phyloP scores from a whole-genome alignment of 2,888 invertebrate genomes.

The Drosophila macrospina region DNA sequence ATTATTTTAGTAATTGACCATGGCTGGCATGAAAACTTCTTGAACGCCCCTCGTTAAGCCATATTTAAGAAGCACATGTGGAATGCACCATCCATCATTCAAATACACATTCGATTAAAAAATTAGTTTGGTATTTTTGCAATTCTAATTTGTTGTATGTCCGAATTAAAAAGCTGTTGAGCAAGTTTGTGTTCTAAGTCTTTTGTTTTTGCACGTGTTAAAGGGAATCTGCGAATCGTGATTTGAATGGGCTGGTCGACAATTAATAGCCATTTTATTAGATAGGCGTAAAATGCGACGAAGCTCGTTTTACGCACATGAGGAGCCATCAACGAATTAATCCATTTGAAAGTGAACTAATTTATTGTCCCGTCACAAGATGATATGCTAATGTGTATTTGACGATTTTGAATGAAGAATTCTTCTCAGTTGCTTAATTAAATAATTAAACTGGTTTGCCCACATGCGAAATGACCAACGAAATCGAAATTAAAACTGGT shows the following conservation, averaged over 20 bases:
- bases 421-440: conserved; percentile 57
- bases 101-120: conserved; percentile 17
- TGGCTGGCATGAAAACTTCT: not conserved
- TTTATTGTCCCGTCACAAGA: conserved; percentile 61
- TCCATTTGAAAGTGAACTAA: conserved; percentile 25
- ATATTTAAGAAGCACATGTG: not conserved
- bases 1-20: no score
- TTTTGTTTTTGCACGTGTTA: conserved; percentile 50
- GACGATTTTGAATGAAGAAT: conserved; percentile 58
- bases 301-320: conserved; percentile 16
- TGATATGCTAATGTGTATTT: conserved; percentile 63
- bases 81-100: conserved; percentile 39
- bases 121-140: conserved; percentile 53
- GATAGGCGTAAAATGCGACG: conserved; percentile 23
- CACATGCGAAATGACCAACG: conserved; percentile 42
- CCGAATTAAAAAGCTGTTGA: conserved; percentile 27
- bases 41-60: not conserved
- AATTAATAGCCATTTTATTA: conserved; percentile 65
- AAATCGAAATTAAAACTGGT: conserved; percentile 65
- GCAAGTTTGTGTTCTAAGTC: conserved; percentile 65
- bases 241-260: conserved; percentile 24
- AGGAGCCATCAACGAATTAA: conserved; percentile 1
- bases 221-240: conserved; percentile 1
- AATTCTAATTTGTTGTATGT: conserved; percentile 45
- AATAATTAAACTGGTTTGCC: conserved; percentile 69